phyloP scores from a whole-genome alignment of 2,113 vertebrate species.

The Mystacornis crossleyi region DNA sequence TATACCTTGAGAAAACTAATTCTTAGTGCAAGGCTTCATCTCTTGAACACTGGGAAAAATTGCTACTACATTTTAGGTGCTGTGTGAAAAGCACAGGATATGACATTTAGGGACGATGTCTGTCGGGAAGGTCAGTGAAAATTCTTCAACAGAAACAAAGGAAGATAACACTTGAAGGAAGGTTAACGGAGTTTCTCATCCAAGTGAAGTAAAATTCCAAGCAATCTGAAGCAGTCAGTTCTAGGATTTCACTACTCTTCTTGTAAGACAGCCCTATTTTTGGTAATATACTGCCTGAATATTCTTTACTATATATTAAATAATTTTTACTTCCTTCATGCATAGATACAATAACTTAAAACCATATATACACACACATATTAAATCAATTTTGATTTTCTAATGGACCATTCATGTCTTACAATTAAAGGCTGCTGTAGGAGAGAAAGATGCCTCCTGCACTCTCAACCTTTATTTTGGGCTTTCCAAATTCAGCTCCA shows the following conservation, averaged over 20 bases:
- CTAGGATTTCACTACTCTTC: background rate
- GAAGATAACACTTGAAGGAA: background rate
- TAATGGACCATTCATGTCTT: fast-evolving
- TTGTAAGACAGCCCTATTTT: background rate
- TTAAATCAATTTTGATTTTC: background rate
- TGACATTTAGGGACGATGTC: background rate
- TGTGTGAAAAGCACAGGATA: background rate
- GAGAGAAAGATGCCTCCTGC: background rate
- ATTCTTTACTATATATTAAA: background rate
- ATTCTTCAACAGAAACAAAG: background rate
- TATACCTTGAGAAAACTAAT: background rate
- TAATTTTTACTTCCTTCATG: background rate
- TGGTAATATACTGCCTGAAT: background rate
- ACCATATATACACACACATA: background rate
- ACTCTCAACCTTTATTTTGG: background rate
- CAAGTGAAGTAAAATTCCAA: background rate
- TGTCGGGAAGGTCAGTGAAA: background rate
- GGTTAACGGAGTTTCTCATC: background rate
- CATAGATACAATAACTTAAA: background rate
- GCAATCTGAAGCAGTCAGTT: background rate
- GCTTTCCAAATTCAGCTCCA: background rate
- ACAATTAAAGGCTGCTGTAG: background rate
- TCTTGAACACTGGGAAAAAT: background rate
- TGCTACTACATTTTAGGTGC: background rate
- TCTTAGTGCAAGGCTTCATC: background rate